phyloP scores from a whole-genome alignment of 2,113 vertebrate genomes.

The Callaeas wilsoni region DNA sequence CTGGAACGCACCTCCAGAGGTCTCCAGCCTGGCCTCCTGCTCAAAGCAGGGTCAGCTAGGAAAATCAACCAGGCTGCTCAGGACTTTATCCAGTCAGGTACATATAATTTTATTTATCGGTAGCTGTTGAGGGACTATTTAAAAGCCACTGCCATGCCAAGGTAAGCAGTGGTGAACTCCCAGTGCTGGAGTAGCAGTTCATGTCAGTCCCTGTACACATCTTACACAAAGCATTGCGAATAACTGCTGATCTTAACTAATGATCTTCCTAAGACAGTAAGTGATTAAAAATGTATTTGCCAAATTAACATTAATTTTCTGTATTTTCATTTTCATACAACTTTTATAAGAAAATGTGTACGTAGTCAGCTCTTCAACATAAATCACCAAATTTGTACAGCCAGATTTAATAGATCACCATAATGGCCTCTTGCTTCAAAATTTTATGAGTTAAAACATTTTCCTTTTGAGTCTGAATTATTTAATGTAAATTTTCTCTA shows the following conservation, averaged over 20 bases:
- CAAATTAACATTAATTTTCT: not conserved
- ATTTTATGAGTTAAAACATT: not conserved
- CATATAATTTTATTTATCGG: not conserved
- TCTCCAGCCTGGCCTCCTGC: not conserved
- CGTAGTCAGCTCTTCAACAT: not conserved
- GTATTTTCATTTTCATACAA: not conserved
- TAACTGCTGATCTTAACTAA: not conserved
- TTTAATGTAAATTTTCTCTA: not conserved
- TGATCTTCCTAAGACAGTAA: not conserved
- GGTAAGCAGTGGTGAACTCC: not conserved
- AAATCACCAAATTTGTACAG: not conserved
- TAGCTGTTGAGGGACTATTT: not conserved
- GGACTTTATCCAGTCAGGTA: not conserved
- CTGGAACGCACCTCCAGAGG: not conserved
- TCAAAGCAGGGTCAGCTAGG: not conserved
- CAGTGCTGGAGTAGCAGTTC: fast-evolving
- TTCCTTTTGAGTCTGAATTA: not conserved
- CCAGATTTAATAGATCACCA: not conserved
- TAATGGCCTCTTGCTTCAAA: not conserved
- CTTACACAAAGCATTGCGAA: not conserved
- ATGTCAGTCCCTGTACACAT: fast-evolving
- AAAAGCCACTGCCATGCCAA: not conserved
- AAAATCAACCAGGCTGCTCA: not conserved
- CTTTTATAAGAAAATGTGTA: not conserved
- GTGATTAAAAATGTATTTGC: not conserved